These are phyloP conservation scores for Anhinga anhinga DNA, from an alignment of 2,113 vertebrate genomes.

Conservation along the genomic window DNA sequence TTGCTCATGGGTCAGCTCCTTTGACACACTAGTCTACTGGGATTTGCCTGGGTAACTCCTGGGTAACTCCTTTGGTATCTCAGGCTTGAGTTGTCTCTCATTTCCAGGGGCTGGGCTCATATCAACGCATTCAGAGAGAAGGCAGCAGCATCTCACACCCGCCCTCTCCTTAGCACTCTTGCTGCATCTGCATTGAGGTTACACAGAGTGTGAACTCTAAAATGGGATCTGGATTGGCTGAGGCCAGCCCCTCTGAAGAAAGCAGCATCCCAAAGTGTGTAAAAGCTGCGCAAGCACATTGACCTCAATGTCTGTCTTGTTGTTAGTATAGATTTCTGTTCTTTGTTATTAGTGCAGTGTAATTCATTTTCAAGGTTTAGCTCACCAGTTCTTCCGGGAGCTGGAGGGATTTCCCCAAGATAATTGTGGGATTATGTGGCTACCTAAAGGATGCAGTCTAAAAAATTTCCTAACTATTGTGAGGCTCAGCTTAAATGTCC, in stretches of 20 bases:
- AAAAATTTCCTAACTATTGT: rapidly evolving
- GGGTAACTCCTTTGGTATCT: not conserved
- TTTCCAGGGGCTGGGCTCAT: not conserved
- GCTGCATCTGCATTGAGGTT: rapidly evolving
- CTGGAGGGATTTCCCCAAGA: not conserved
- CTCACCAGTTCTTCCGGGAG: not conserved
- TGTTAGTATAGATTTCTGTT: not conserved
- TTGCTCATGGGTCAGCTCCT: not conserved
- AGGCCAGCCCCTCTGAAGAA: not conserved
- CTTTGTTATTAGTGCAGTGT: not conserved
- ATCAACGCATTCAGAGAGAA: not conserved
- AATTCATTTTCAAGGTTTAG: not conserved
- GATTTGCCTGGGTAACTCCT: not conserved
- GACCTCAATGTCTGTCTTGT: not conserved
- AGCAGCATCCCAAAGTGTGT: not conserved
- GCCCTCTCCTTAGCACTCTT: not conserved
- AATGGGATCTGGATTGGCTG: not conserved
- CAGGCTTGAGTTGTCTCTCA: not conserved
- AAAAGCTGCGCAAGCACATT: not conserved
- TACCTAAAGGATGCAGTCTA: not conserved
- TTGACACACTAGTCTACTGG: not conserved
- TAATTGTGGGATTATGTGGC: not conserved
- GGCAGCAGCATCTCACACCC: not conserved
- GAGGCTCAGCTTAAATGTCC: not conserved
- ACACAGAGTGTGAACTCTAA: not conserved